Conservation (phyloP, 2,113 vertebrate genomes). For the Jacana jacana region DNA sequence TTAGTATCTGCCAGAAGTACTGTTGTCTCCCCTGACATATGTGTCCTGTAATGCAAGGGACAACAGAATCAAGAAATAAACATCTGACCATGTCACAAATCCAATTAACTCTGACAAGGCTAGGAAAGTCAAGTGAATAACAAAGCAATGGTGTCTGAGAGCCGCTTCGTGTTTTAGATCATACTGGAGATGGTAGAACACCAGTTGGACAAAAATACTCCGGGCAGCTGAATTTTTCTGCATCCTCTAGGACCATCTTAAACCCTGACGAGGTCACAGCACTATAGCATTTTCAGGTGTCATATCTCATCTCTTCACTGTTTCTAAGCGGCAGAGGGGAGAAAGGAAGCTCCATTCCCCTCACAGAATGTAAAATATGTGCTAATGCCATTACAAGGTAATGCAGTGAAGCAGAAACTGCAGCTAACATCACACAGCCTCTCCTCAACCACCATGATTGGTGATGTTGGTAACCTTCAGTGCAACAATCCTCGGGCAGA, state of each 20-base stretch:
- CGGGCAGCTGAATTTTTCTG: conserved; percentile 9
- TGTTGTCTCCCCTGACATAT: not conserved
- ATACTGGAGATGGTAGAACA: not conserved
- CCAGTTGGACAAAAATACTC: conserved; percentile 22
- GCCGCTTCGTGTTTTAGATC: conserved; percentile 33
- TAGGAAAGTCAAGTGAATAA: conserved; percentile 47
- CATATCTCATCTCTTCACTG: conserved; percentile 40
- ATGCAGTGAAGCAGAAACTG: not conserved
- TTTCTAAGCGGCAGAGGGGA: not conserved
- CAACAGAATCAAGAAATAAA: conserved; percentile 53
- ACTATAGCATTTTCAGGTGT: not conserved
- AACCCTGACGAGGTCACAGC: not conserved
- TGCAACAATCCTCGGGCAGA: not conserved
- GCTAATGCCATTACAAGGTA: not conserved
- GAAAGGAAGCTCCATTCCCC: not conserved
- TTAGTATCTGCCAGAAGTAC: not conserved
- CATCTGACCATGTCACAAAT: conserved; percentile 49
- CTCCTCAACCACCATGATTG: not conserved
- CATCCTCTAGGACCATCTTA: not conserved
- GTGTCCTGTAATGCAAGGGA: not conserved
- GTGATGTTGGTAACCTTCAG: not conserved
- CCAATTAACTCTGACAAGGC: conserved; percentile 52
- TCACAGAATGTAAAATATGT: not conserved
- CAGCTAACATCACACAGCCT: not conserved
- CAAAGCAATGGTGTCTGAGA: conserved; percentile 34